Evolutionary conservation across 2,113 vertebrate species (phyloP).

Genomic region (Neotragus pygmaeus): DNA sequence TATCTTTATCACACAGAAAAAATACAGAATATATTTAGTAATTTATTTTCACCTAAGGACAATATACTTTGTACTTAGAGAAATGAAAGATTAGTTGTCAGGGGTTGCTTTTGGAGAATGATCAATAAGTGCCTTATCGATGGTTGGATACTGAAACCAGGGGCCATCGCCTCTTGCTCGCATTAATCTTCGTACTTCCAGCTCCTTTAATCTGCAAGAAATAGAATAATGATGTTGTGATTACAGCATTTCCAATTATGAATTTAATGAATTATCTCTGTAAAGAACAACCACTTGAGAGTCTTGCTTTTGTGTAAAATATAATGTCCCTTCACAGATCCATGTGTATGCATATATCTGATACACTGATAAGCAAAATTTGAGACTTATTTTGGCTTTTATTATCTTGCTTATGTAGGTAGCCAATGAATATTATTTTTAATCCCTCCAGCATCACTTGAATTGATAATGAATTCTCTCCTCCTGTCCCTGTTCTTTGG

Average conservation of each 20-base stretch:
- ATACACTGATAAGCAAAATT: neutral
- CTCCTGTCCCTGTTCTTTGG: neutral
- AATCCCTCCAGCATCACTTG: neutral
- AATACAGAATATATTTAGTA: conserved; percentile 73
- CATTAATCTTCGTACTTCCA: conserved; percentile 88
- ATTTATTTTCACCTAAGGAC: conserved; percentile 47
- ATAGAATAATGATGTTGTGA: neutral
- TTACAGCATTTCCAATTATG: neutral
- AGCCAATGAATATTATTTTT: neutral
- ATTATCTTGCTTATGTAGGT: neutral
- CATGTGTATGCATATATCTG: neutral
- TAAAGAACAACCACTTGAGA: neutral
- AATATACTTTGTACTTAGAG: conserved; percentile 19
- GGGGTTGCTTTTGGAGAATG: conserved; percentile 85
- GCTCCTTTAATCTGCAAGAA: conserved; percentile 80
- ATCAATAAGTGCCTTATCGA: conserved; percentile 85
- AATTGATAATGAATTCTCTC: neutral
- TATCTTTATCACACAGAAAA: conserved; percentile 16
- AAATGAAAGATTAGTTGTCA: conserved; percentile 82
- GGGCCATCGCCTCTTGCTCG: conserved; percentile 90
- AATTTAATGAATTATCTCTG: neutral
- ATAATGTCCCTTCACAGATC: neutral
- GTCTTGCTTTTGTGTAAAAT: neutral
- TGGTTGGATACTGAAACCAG: conserved; percentile 86
- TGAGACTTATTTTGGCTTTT: neutral